Base-by-base conservation (phyloP, 2,888 invertebrate genomes). In the Pherbina coryleti region DNA sequence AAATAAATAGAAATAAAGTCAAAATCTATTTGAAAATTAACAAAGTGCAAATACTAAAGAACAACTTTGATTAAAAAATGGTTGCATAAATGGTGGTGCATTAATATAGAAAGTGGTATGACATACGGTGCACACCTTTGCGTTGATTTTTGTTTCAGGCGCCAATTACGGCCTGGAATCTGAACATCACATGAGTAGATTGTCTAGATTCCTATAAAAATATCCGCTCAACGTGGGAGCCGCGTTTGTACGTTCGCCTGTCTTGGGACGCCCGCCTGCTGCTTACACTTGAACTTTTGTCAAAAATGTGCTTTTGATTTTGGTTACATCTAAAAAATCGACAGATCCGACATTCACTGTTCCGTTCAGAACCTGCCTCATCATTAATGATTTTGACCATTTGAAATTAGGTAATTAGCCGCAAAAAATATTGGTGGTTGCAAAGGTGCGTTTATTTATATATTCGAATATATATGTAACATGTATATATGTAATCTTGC, bases 281-380 rank as follows among this genome's bases (percentile, higher is more conserved):
- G 9, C 25, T 60, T 25, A 11, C 19, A 25, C 25, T 60, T 22
- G 25, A 11, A 14, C 3, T 19, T 25, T 60, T 25, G 57, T 9
- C 25, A 25, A 60, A 55, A 60, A 60, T 60, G 57, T 60, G 57
- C 57, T 60, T 60, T 8, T 60, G 57, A 60, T 25, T 25, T n/a
- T 60, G 8, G 57, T 25, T 9, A 7, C 2, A 19, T 19, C 22
- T 22, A 55, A 60, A 60, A n/a, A 9, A 3, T 44, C 11, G 57
- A 22, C 9, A 28, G 57, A 60, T 60, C 55, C 57, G 9, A 22
- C 9, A 60, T 28, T 9, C 4, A 11, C 25, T 25, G 57, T 25
- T 22, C 11, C 8, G n/a, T 19, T 55, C 55, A 19, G 22, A n/a
- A 55, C 55, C 55, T 22, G 22, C 55, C 55, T 19, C 55, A 55